phyloP scores from a whole-genome alignment of 2,888 invertebrate species.

The Platynereis dumerilii region DNA sequence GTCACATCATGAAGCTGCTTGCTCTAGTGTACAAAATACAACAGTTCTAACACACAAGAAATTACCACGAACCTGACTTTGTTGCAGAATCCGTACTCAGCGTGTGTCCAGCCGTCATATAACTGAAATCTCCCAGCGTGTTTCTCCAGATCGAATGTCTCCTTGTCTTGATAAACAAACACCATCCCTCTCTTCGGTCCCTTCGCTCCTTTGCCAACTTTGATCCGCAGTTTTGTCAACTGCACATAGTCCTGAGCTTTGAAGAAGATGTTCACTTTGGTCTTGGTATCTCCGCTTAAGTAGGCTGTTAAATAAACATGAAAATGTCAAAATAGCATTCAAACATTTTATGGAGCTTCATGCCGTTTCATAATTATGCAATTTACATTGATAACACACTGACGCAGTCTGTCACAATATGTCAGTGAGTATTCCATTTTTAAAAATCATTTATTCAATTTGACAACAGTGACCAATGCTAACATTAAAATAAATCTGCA shows the following conservation, averaged over 20 bases:
- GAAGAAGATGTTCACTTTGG: constrained; percentile 58
- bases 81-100: constrained; percentile 50
- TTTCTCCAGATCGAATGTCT: constrained; percentile 46
- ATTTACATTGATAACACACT: no score
- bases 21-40: no score
- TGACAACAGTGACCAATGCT: no score
- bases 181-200: constrained; percentile 55
- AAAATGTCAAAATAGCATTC: no score
- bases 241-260: constrained; percentile 51
- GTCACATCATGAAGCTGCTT: no score
- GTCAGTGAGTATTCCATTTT: no score
- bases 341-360: no score
- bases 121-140: constrained; percentile 46
- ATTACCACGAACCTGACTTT: constrained; percentile 44
- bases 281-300: constrained; percentile 52
- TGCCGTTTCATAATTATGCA: no score
- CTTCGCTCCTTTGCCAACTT: constrained; percentile 50
- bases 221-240: constrained; percentile 55
- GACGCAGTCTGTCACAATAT: no score
- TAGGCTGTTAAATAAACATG: constrained; percentile 51
- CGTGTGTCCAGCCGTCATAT: constrained; percentile 50
- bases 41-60: no score
- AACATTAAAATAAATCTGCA: no score
- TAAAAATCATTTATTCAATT: no score
- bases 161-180: constrained; percentile 55